A percentile compares a stretch with the other conserved stretches of the same genome.
Evolutionary conservation across 2,797 vertebrate species (phyloP).

Genomic region (Chrosomus eos): DNA sequence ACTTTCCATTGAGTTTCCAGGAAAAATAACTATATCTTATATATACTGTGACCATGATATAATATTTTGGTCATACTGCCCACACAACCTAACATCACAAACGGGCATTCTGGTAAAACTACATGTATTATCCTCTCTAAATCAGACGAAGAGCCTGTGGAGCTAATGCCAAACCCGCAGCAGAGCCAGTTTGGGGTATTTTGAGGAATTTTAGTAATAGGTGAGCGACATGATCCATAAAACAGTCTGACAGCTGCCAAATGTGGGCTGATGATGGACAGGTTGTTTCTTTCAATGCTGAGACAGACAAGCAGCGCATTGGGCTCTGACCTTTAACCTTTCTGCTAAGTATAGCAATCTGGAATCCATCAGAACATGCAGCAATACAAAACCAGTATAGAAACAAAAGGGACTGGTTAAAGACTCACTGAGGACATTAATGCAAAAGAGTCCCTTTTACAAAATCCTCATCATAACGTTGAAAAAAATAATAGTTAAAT

Average conservation of each 20-base stretch:
- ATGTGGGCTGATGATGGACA: conserved; percentile 46
- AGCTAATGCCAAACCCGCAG: conserved; percentile 23
- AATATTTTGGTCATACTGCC: not conserved
- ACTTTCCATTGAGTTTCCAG: not conserved
- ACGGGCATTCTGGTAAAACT: not conserved
- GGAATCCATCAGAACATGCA: conserved; percentile 67
- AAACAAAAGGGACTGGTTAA: conserved; percentile 12
- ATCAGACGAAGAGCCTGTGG: conserved; percentile 7
- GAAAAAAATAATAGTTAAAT: conserved; percentile 20
- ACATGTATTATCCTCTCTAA: conserved; percentile 12
- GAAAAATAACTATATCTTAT: not conserved
- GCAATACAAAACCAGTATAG: conserved; percentile 12
- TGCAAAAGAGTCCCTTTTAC: conserved; percentile 63
- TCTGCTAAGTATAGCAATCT: conserved; percentile 56
- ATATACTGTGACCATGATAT: not conserved
- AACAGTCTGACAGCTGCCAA: conserved; percentile 34
- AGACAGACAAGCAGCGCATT: conserved; percentile 47
- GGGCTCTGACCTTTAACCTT: conserved; percentile 54
- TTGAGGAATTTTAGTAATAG: conserved; percentile 37
- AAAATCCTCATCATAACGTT: not conserved
- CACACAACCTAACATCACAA: not conserved
- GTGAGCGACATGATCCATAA: conserved; percentile 49
- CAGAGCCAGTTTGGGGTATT: not conserved
- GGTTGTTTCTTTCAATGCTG: conserved; percentile 37
- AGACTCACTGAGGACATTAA: conserved; percentile 60